A percentile compares a stretch with the other conserved stretches of the same genome.
Conservation (phyloP, 2,113 vertebrate genomes). For the Corydoras maculifer region DNA sequence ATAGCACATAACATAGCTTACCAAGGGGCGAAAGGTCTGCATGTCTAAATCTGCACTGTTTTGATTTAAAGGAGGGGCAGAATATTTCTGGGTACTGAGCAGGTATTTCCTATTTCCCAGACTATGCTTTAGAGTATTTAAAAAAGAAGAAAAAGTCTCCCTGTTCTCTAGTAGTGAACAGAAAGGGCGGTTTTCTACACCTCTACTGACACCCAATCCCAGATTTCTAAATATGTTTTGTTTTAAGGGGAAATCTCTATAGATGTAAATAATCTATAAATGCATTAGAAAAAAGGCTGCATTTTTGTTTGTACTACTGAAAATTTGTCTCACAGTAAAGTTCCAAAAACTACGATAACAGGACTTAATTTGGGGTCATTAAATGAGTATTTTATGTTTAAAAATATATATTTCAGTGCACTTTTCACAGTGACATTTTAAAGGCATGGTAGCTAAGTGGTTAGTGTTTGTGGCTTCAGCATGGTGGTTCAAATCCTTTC, state of each 20-base stretch:
- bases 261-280: background rate
- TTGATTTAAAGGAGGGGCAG: constrained; percentile 10
- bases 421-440: too few species aligned
- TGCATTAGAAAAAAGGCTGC: background rate
- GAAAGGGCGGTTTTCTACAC: constrained; percentile 50
- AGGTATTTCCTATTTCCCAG: constrained; percentile 53
- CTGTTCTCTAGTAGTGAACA: constrained; percentile 58
- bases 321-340: too few species aligned
- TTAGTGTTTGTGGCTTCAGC: too few species aligned
- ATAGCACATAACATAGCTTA: constrained; percentile 11
- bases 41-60: constrained; percentile 5
- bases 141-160: constrained; percentile 54
- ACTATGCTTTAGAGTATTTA: constrained; percentile 50
- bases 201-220: constrained; percentile 22
- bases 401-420: too few species aligned
- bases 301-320: too few species aligned
- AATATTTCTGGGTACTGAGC: constrained; percentile 18
- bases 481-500: too few species aligned
- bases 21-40: background rate
- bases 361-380: too few species aligned
- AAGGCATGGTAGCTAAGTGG: too few species aligned
- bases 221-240: constrained; percentile 15
- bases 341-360: too few species aligned
- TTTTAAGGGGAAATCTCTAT: constrained; percentile 8
- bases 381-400: too few species aligned